phyloP scores from a whole-genome alignment of 2,797 vertebrate species.

The Rhinogobio ventralis region DNA sequence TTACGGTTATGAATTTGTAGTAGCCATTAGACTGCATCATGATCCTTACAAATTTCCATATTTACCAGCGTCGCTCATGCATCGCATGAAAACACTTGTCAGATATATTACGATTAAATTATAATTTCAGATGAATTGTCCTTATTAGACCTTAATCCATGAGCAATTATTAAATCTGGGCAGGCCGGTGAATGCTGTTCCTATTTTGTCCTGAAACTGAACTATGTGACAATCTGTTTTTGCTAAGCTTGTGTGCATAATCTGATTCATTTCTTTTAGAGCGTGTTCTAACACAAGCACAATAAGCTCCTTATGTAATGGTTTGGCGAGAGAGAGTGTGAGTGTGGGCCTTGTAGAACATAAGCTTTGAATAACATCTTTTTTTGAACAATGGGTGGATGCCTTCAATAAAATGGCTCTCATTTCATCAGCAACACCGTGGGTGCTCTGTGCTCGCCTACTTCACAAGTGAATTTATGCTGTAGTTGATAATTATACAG shows the following conservation, averaged over 20 bases:
- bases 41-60: background rate
- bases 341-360: conserved; percentile 52
- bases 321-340: conserved; percentile 47
- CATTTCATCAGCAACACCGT: conserved; percentile 28
- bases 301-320: conserved; percentile 66
- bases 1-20: background rate
- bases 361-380: conserved; percentile 57
- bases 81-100: background rate
- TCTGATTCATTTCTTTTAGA: conserved; percentile 64
- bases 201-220: conserved; percentile 36
- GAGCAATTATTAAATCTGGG: background rate
- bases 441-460: conserved; percentile 33
- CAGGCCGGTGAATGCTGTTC: conserved; percentile 13
- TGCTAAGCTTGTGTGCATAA: conserved; percentile 59
- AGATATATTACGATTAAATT: background rate
- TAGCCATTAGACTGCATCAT: background rate
- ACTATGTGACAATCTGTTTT: conserved; percentile 59
- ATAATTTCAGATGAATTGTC: background rate
- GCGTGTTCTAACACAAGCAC: conserved; percentile 53
- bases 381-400: conserved; percentile 45
- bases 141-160: background rate
- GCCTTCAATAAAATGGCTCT: conserved; percentile 31
- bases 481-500: conserved; percentile 7
- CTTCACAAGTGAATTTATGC: conserved; percentile 12
- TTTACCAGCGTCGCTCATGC: background rate